A percentile compares a stretch with the other conserved stretches of the same genome.
phyloP scores from a whole-genome alignment of 1,140 invertebrate species.

The Leptinotarsa defecta region DNA sequence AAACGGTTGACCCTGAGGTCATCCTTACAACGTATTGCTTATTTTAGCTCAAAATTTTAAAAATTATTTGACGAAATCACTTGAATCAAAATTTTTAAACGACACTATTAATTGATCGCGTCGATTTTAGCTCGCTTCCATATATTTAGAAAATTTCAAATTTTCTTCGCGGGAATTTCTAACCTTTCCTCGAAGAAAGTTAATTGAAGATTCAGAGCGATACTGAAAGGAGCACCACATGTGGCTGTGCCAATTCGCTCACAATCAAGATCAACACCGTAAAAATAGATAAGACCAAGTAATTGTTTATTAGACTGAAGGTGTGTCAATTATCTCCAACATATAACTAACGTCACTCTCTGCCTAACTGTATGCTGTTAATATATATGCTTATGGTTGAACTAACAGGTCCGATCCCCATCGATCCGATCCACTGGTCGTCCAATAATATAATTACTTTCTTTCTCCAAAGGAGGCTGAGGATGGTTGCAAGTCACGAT shows the following conservation, averaged over 20 bases:
- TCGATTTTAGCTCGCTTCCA: too few species aligned
- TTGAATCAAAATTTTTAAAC: too few species aligned
- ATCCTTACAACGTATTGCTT: too few species aligned
- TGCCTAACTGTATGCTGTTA: background rate
- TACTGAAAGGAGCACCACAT: background rate
- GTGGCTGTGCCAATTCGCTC: background rate
- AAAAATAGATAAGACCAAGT: background rate
- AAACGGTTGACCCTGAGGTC: too few species aligned
- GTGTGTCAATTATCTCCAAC: conserved; percentile 8
- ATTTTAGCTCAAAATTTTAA: too few species aligned
- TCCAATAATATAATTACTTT: conserved; percentile 31
- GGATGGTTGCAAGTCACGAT: conserved; percentile 30
- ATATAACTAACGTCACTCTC: background rate
- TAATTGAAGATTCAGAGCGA: background rate
- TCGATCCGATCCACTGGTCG: conserved; percentile 5
- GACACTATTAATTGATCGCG: too few species aligned
- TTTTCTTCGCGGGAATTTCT: background rate
- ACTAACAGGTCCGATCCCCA: conserved; percentile 1
- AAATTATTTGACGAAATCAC: too few species aligned
- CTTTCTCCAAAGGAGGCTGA: conserved; percentile 7
- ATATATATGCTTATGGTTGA: conserved; percentile 6
- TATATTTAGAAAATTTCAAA: too few species aligned
- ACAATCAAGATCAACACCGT: background rate
- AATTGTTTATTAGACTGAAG: background rate
- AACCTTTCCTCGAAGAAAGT: background rate